phyloP scores from a whole-genome alignment of 1,140 invertebrate species.

The Arctopsyche grandis region DNA sequence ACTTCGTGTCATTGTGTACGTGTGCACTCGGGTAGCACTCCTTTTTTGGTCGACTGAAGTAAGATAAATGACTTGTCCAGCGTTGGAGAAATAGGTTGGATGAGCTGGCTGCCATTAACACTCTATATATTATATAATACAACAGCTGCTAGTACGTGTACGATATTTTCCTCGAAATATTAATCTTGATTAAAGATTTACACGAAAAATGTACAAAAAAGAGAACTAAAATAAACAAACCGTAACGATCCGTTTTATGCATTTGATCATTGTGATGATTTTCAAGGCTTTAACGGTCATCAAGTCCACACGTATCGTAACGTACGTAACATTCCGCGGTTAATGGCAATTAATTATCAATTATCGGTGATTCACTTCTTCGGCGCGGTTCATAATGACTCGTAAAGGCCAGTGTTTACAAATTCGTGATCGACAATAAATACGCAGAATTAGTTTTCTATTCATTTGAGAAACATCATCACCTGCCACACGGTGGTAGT shows the following conservation, averaged over 20 bases:
- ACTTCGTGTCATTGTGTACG: not conserved
- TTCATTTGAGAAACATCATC: slow-evolving; percentile 40
- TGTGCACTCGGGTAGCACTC: not conserved
- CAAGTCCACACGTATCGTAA: no score
- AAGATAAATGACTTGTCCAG: slow-evolving; percentile 37
- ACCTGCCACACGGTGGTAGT: slow-evolving; percentile 14
- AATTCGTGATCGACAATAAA: slow-evolving; percentile 43
- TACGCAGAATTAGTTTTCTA: slow-evolving; percentile 44
- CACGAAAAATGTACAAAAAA: not conserved
- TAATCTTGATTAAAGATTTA: slow-evolving; percentile 26
- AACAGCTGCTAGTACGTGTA: not conserved
- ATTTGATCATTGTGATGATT: no score
- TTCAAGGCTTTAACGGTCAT: no score
- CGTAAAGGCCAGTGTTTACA: slow-evolving; percentile 37
- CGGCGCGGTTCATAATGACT: not conserved
- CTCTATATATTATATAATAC: slow-evolving; percentile 2
- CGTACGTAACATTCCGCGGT: not conserved
- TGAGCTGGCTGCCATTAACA: slow-evolving; percentile 34
- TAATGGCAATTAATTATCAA: slow-evolving; percentile 39
- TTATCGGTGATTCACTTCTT: slow-evolving; percentile 38
- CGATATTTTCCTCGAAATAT: not conserved
- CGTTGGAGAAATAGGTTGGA: slow-evolving; percentile 11
- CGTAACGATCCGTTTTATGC: no score
- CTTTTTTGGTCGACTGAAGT: slow-evolving; percentile 30
- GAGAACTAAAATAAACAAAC: no score